Conservation (phyloP, 2,797 vertebrate species). For the Pelodytes ibericus region DNA sequence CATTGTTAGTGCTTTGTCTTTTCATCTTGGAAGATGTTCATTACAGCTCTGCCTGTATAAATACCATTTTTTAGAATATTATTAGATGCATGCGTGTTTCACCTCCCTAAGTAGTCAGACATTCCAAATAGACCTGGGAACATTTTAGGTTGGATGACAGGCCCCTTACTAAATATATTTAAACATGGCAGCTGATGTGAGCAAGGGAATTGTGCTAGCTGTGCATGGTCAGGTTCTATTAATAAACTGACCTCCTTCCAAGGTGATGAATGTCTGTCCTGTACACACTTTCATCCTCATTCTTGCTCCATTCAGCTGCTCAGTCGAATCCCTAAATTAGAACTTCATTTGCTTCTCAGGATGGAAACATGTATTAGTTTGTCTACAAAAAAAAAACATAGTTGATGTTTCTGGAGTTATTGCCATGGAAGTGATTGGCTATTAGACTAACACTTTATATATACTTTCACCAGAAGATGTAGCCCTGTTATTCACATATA, state of each 20-base stretch:
- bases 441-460: background rate
- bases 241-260: conserved; percentile 67
- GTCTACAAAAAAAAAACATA: background rate
- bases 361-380: background rate
- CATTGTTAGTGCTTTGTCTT: too few relatives aligned
- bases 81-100: too few relatives aligned
- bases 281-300: conserved; percentile 59
- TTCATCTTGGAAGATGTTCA: too few relatives aligned
- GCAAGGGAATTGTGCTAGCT: conserved; percentile 68
- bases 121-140: background rate
- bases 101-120: conserved; percentile 19
- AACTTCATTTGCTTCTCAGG: background rate
- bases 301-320: conserved; percentile 63
- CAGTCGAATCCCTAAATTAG: conserved; percentile 59
- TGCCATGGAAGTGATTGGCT: background rate
- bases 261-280: conserved; percentile 62
- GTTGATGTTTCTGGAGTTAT: background rate
- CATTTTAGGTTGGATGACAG: conserved; percentile 52
- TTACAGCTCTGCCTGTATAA: too few relatives aligned
- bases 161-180: conserved; percentile 63
- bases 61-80: too few relatives aligned
- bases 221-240: conserved; percentile 72
- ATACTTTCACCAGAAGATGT: background rate
- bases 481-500: too few relatives aligned
- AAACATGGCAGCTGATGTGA: conserved; percentile 64